Base-by-base conservation (phyloP, 2,113 vertebrate genomes). In the Actenoides lindsayi region DNA sequence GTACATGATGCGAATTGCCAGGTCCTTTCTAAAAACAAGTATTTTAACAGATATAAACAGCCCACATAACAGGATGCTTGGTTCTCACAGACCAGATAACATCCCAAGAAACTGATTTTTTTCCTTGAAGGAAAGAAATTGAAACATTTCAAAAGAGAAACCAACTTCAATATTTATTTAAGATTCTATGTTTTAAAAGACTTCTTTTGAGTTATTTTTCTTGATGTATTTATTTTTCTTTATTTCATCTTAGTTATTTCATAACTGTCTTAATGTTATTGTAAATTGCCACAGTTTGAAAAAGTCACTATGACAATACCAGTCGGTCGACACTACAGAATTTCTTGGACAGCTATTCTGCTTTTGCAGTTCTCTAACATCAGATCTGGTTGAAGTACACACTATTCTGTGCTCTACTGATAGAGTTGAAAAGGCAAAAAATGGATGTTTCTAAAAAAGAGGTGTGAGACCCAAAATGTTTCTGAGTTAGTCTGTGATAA, bases 111-210 rank as follows among this genome's bases (percentile, higher is more conserved):
- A 88, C 19, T 69, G 37, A 0, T 2, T 67, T 54, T 64, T 74
- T 90, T 70, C n/a, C 9, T 31, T 27, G 10, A 90, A 75, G 33
- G 59, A 80, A 35, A 77, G 11, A 51, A 93, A 71, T 54, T 19
- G 87, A 88, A 93, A 28, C 8, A 84, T 75, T 92, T 64, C 65
- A 41, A 75, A 95, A 94, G 4, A 64, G 57, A 96, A 90, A 24
- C 16, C 21, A 93, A 77, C 16, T 79, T 78, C 33, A 70, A 30
- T 25, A 51, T 83, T 89, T 82, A 93, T 91, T 93, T 94, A 89
- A 56, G 20, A 9, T 16, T 69, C 59, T 17, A 41, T 89, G 37
- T 28, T 64, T 90, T 44, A 93, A 85, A 90, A 87, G 16, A 75
- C 5, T 53, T 89, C 13, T 75, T 89, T 80, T 76, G 31, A 87